Evolutionary conservation across 2,113 vertebrate species (phyloP).

Genomic region (Motacilla alba): DNA sequence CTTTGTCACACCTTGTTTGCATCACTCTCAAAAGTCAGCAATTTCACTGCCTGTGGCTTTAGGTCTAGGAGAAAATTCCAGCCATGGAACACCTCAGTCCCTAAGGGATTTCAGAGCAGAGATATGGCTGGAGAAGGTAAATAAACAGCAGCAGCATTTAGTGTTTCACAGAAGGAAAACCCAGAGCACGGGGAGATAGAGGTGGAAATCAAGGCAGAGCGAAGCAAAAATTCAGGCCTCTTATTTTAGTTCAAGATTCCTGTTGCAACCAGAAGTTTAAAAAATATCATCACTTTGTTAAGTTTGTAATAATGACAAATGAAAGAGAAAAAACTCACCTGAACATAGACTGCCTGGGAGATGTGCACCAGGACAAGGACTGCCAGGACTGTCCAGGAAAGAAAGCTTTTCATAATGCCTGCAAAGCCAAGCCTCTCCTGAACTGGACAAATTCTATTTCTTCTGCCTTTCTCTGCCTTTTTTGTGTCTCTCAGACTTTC

Average conservation of each 20-base stretch:
- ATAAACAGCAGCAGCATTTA: not conserved
- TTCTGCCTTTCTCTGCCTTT: not conserved
- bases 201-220: not conserved
- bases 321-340: slow-evolving; percentile 14
- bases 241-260: not conserved
- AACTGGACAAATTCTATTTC: not conserved
- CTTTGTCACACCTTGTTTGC: not conserved
- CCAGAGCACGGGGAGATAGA: not conserved
- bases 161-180: not conserved
- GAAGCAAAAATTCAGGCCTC: not conserved
- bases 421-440: not conserved
- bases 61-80: not conserved
- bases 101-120: not conserved
- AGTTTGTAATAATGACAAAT: not conserved
- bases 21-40: not conserved
- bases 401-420: not conserved
- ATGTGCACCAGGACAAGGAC: not conserved
- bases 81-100: not conserved
- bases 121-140: not conserved
- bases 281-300: not conserved
- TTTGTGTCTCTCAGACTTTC: not conserved
- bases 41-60: not conserved
- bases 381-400: not conserved
- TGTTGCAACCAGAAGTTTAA: not conserved
- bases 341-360: slow-evolving; percentile 18